Percentiles rank a stretch among this genome's conserved stretches.
phyloP scores from a whole-genome alignment of 2,113 vertebrate genomes.

The Aleadryas rufinucha region DNA sequence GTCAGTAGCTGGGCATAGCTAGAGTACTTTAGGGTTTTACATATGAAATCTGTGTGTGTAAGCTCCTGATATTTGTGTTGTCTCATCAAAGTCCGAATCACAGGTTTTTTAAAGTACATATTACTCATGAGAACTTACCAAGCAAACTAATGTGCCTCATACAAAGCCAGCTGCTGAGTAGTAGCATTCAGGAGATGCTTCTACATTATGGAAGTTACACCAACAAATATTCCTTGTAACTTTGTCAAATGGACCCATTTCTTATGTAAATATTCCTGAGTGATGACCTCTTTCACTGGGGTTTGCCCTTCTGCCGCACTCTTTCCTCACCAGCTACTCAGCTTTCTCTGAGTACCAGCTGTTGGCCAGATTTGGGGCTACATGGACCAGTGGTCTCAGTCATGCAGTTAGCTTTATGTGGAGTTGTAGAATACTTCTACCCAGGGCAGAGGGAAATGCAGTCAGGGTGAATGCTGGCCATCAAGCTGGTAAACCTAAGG shows the following conservation, averaged over 20 bases:
- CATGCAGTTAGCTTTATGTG: neutral
- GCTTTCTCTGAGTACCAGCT: neutral
- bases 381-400: neutral
- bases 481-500: neutral
- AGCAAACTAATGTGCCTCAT: neutral
- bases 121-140: neutral
- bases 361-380: neutral
- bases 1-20: neutral
- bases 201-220: neutral
- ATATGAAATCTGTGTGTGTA: neutral
- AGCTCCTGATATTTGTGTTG: neutral
- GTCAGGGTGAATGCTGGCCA: neutral
- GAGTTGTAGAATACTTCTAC: neutral
- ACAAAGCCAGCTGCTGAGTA: neutral
- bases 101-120: neutral
- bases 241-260: neutral
- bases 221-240: neutral
- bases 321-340: neutral
- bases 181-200: neutral
- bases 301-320: neutral
- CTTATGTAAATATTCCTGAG: neutral
- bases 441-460: neutral
- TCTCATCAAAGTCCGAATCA: neutral
- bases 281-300: neutral
- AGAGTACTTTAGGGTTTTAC: neutral